phyloP scores from a whole-genome alignment of 2,113 vertebrate species.

The Canis aureus region DNA sequence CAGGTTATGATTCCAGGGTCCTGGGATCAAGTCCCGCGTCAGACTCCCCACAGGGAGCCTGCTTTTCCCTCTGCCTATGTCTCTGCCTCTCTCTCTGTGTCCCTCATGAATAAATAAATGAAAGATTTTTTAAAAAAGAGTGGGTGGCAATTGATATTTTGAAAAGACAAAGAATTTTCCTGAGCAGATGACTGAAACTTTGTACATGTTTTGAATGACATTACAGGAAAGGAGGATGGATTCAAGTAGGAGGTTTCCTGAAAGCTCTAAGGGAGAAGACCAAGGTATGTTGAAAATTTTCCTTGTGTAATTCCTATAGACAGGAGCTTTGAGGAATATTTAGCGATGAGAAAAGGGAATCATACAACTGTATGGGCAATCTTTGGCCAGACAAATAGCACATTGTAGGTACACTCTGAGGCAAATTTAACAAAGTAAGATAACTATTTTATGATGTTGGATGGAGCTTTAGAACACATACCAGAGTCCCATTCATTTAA shows the following conservation, averaged over 20 bases:
- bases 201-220: constrained; percentile 76
- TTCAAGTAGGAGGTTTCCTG: constrained; percentile 76
- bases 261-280: constrained; percentile 76
- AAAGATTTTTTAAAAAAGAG: neutral
- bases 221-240: constrained; percentile 70
- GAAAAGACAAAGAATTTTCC: constrained; percentile 55
- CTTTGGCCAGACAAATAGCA: constrained; percentile 58
- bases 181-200: constrained; percentile 79
- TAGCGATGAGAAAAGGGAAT: constrained; percentile 64
- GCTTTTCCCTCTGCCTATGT: too few relatives aligned
- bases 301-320: constrained; percentile 76
- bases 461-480: constrained; percentile 61
- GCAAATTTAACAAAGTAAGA: constrained; percentile 70
- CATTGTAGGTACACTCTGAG: constrained; percentile 59
- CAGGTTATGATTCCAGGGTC: too few relatives aligned
- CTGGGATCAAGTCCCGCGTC: too few relatives aligned
- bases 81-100: too few relatives aligned
- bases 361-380: constrained; percentile 16
- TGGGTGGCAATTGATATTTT: constrained; percentile 62
- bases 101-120: too few relatives aligned
- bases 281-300: constrained; percentile 75
- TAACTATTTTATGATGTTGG: constrained; percentile 73
- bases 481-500: constrained; percentile 70
- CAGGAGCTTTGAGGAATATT: constrained; percentile 74
- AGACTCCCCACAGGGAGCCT: too few relatives aligned